Evolutionary conservation across 2,797 vertebrate species (phyloP), one percentile per base, ranked within the genome.

Genomic region (Cirrhinus mrigala): DNA sequence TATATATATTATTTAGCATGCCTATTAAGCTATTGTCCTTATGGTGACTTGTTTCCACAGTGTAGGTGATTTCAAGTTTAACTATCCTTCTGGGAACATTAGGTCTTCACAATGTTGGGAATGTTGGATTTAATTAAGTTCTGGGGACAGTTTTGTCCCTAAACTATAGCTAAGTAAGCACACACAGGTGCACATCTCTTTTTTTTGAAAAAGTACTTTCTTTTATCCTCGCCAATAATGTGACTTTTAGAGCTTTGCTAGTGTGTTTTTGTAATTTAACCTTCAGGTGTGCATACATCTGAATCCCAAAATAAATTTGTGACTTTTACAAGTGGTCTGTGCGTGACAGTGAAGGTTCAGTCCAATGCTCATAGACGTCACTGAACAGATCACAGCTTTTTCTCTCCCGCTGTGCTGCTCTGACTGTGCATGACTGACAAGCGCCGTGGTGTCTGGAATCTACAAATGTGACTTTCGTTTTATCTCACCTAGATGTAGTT

Each of bases 371-470:
- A 56, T n/a, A 24, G 83, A 74, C 73, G 68, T 81, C 78, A 87
- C 54, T 40, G 56, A 69, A 44, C 52, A 58, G 82, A 85, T 58
- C 78, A 56, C 44, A 66, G 79, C 22, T 48, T 64, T 62, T 79
- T 78, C 81, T 70, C 40, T 22, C 33, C 66, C 40, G 70, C 64
- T 78, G 90, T 89, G 46, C 75, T 77, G 64, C 87, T 82, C 90
- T 93, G 93, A 93, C 52, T 92, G 93, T 90, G 87, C 85, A 81
- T 82, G 84, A 40, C 48, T 18, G 71, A 18, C 27, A 74, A 40
- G 82, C 46, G 3, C 18, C 15, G 6, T 52, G 29, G 71, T 16
- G 27, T 44, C 69, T 60, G 22, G 62, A 33, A n/a, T 60, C 69
- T 27, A 20, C 22, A 8, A 18, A 16, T 40, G 27, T 11, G 1